phyloP scores from a whole-genome alignment of 2,113 vertebrate species.

The Spheniscus mendiculus region DNA sequence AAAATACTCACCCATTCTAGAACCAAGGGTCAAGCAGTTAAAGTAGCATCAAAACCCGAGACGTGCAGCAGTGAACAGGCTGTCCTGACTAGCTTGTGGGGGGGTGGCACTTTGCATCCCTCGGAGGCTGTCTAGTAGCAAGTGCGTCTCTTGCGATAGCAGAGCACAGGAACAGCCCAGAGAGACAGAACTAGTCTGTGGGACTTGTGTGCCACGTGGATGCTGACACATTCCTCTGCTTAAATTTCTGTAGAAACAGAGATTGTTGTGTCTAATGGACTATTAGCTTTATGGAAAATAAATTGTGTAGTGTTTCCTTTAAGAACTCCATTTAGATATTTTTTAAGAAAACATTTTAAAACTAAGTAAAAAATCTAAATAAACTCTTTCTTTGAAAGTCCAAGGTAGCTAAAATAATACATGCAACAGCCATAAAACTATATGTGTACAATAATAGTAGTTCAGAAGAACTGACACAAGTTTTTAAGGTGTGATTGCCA shows the following conservation, averaged over 20 bases:
- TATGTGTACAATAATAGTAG: rapidly evolving
- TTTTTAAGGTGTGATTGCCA: not conserved
- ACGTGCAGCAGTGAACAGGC: not conserved
- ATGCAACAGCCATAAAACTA: not conserved
- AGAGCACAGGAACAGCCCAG: not conserved
- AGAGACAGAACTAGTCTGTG: not conserved
- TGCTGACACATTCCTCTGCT: not conserved
- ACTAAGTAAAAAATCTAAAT: not conserved
- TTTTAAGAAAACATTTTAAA: not conserved
- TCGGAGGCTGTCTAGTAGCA: not conserved
- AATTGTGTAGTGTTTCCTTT: not conserved
- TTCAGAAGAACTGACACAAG: not conserved
- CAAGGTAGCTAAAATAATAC: not conserved
- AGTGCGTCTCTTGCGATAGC: not conserved
- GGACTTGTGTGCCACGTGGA: rapidly evolving
- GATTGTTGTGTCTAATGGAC: not conserved
- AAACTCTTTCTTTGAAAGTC: not conserved
- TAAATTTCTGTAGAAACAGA: not conserved
- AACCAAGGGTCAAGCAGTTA: not conserved
- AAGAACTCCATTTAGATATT: not conserved
- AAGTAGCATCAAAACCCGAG: not conserved
- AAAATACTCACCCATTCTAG: rapidly evolving
- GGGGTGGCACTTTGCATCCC: too few relatives aligned
- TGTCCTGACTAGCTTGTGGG: too few relatives aligned
- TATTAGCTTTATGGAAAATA: not conserved